Evolutionary conservation across 2,797 vertebrate genomes (phyloP).

Genomic region (Tympanoctomys barrerae): DNA sequence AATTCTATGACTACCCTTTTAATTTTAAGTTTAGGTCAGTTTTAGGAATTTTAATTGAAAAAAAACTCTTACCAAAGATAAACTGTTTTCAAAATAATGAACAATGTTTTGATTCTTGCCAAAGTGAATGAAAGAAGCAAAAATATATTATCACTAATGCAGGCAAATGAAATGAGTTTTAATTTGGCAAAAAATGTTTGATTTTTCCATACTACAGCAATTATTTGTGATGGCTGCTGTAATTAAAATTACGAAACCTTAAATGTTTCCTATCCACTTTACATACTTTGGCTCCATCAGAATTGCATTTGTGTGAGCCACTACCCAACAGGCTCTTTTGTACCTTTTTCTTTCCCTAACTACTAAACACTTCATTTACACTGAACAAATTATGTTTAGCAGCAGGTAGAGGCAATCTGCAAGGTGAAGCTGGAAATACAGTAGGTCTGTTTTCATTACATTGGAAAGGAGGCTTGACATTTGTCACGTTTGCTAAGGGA

Average conservation of each 20-base stretch:
- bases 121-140: conserved; percentile 40
- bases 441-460: conserved; percentile 83
- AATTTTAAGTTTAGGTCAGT: not conserved
- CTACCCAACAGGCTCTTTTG: conserved; percentile 63
- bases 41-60: not conserved
- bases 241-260: conserved; percentile 59
- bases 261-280: conserved; percentile 21
- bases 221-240: conserved; percentile 36
- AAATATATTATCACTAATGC: not conserved
- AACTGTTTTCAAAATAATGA: not conserved
- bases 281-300: conserved; percentile 51
- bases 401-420: conserved; percentile 86
- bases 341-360: conserved; percentile 72
- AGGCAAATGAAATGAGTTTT: conserved; percentile 45
- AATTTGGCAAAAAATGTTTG: not conserved
- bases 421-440: conserved; percentile 81
- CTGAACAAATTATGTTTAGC: conserved; percentile 87
- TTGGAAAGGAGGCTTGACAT: conserved; percentile 81
- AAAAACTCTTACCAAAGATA: not conserved
- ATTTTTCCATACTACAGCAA: conserved; percentile 63
- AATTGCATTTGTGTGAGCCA: conserved; percentile 55
- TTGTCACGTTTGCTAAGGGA: conserved; percentile 79
- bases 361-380: conserved; percentile 87
- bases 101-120: not conserved
- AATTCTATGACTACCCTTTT: not conserved